These are phyloP conservation scores for Melanargia galathea DNA, from an alignment of 2,888 invertebrate species.

Conservation along the genomic window DNA sequence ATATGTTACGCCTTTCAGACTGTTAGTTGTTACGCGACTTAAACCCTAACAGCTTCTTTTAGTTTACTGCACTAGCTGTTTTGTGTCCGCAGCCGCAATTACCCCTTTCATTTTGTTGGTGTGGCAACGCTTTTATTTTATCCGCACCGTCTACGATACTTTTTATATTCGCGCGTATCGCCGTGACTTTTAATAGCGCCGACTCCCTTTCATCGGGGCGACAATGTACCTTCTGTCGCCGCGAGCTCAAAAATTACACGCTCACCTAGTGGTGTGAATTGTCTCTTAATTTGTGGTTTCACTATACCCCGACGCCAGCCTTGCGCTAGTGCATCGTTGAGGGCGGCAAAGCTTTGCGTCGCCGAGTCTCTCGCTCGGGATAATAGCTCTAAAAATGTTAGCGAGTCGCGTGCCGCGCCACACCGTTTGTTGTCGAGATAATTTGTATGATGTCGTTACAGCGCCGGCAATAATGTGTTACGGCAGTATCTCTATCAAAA, in stretches of 20 bases:
- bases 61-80: constrained; percentile 65
- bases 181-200: constrained; percentile 68
- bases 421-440: constrained; percentile 46
- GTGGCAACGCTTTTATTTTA: constrained; percentile 69
- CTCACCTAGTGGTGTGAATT: constrained; percentile 55
- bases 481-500: constrained; percentile 42
- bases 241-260: constrained; percentile 54
- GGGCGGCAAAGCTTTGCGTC: constrained; percentile 66
- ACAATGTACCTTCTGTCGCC: constrained; percentile 47
- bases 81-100: constrained; percentile 70
- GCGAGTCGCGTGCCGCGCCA: constrained; percentile 48
- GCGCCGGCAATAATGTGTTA: constrained; percentile 44
- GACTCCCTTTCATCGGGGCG: constrained; percentile 56
- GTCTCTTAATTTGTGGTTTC: constrained; percentile 62
- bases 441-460: constrained; percentile 45
- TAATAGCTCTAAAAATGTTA: constrained; percentile 61
- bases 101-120: constrained; percentile 67
- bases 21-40: constrained; percentile 58
- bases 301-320: constrained; percentile 51
- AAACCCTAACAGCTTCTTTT: constrained; percentile 66
- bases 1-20: constrained; percentile 54
- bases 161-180: constrained; percentile 56
- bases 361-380: constrained; percentile 47
- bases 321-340: constrained; percentile 57
- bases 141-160: constrained; percentile 58